Evolutionary conservation across 1,140 invertebrate genomes (phyloP), one percentile per base, ranked within the genome.

Genomic region (Drosophila sp.): DNA sequence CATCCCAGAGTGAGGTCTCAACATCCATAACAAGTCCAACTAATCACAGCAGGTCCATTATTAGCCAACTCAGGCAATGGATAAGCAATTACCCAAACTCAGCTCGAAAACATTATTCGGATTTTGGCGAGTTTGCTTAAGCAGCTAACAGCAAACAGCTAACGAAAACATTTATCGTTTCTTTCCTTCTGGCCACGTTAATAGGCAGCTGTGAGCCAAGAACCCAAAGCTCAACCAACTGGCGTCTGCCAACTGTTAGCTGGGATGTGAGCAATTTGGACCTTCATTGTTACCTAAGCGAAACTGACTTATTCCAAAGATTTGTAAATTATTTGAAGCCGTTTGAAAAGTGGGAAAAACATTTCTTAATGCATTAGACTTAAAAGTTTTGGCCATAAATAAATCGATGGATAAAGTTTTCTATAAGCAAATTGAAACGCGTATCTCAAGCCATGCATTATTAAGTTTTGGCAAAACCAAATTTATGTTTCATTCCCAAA

Each of bases 161-260:
- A 61, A 59, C 70, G 66, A 69, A 53, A 72, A 18, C 67, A 63
- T 72, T 84, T 76, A 69, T 29, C 62, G 57, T 40, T 64, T 66
- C 57, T 61, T n/a, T 53, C 64, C n/a, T 21, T 77, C 4, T 74
- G 81, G 65, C 81, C 81, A 86, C 57, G 73, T 72, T 84, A 86
- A 84, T 72, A 74, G 61, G 77, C 72, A 14, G 58, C 50, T 70
- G 58, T 34, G 34, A 40, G 67, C 43, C 14, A 27, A 64, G 67
- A 65, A 50, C 9, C 25, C 16, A 59, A 34, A 64, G 7, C 41
- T 46, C 50, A 67, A 18, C 50, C 57, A 72, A 76, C 56, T 64
- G 67, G 51, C 41, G 66, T 59, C 62, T 72, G 50, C 63, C 77
- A 79, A 36, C 66, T 54, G 50, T 41, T 51, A 8, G 25, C 14